Base-by-base conservation (phyloP, 2,113 vertebrate species). In the Terrapene triunguis region DNA sequence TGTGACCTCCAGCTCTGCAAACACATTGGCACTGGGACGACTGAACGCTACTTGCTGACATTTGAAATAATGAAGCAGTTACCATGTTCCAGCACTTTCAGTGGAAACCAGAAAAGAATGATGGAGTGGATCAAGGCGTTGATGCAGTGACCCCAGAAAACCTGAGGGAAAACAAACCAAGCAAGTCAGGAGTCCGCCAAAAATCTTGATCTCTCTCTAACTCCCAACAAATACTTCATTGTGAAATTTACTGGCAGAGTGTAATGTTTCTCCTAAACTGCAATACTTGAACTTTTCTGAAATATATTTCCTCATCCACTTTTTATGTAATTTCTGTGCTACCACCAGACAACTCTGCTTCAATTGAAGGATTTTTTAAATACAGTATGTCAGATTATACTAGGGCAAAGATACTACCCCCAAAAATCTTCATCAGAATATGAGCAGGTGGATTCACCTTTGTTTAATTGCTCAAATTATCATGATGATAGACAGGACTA, bases 131-230 rank as follows among this genome's bases (percentile, higher is more conserved):
- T 99, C 98, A 99, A 98, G 97, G 99, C 99, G 97, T 99, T 99
- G 98, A 99, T 99, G 98, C 99, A 99, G 98, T 99, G 99, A 98
- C 99, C 99, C 99, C 99, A 99, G 97, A 99, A 99, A 98, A 99
- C 99, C 99, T 99, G 98, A 47, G 88, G 97, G 96, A 98, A 98
- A 98, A 98, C 95, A 98, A 97, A 98, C 95, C 95, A 89, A 98
- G 87, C 91, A 59, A 89, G 87, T 98, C 97, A 98, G 98, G 76
- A 44, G 89, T 94, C 92, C 95, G 96, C 97, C 97, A 97, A 97
- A 97, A 97, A 95, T 96, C 97, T 98, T 92, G 97, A 97, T 96
- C 95, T 96, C 95, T 93, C 92, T 86, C 84, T 48, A 95, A 82
- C 84, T 95, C 82, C 32, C 85, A 95, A 98, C 98, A 98, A 94